Evolutionary conservation across 2,888 invertebrate species (phyloP).

Genomic region (Biston betularia): DNA sequence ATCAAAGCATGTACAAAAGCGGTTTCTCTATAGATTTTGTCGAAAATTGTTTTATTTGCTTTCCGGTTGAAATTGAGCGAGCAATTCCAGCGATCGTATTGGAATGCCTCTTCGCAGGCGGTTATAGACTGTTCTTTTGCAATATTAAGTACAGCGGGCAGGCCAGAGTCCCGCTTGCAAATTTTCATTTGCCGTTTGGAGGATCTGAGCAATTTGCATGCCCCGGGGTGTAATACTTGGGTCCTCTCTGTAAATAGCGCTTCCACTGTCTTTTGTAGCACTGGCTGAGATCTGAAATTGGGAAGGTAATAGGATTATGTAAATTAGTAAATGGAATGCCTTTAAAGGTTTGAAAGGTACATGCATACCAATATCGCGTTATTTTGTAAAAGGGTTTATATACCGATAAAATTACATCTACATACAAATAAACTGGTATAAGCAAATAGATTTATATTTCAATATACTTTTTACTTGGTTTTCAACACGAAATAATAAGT

Average conservation of each 20-base stretch:
- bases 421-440: not conserved
- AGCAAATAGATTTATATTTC: not conserved
- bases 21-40: conserved; percentile 89
- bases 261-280: conserved; percentile 74
- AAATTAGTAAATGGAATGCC: conserved; percentile 11
- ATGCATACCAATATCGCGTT: conserved; percentile 22
- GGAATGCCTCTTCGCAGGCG: conserved; percentile 88
- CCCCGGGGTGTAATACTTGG: conserved; percentile 70
- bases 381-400: conserved; percentile 1
- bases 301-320: conserved; percentile 26
- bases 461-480: not conserved
- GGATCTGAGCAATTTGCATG: conserved; percentile 86
- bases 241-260: conserved; percentile 71
- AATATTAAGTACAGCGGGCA: conserved; percentile 80
- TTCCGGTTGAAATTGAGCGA: conserved; percentile 86
- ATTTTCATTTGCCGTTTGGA: conserved; percentile 87
- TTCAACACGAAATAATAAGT: no score
- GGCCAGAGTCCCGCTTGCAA: conserved; percentile 86
- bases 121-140: conserved; percentile 87
- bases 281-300: conserved; percentile 72
- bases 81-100: conserved; percentile 91
- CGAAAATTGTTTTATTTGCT: conserved; percentile 80
- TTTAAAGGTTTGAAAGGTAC: conserved; percentile 8
- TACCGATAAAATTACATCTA: not conserved
- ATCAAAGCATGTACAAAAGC: conserved; percentile 90